phyloP scores from a whole-genome alignment of 2,888 invertebrate genomes.

The Eulithis prunata region DNA sequence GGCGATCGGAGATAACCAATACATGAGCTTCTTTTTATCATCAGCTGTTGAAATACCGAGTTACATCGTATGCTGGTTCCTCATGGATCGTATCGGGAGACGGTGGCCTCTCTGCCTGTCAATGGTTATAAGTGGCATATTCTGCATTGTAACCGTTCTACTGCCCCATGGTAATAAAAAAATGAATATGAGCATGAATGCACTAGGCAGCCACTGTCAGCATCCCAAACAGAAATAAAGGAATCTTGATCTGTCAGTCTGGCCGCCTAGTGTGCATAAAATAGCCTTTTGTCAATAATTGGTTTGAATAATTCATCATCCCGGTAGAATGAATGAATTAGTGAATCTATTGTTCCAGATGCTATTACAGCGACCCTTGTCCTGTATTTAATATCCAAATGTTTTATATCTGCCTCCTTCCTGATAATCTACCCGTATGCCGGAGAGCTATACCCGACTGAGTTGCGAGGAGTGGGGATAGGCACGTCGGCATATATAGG shows the following conservation, averaged over 20 bases:
- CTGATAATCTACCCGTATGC: conserved; percentile 96
- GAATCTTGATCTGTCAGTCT: too few species aligned
- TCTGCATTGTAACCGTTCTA: conserved; percentile 93
- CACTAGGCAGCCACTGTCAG: too few species aligned
- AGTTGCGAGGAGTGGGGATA: conserved; percentile 94
- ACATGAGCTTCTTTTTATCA: conserved; percentile 94
- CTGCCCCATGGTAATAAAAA: conserved; percentile 87
- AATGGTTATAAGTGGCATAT: conserved; percentile 93
- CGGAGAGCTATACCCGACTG: conserved; percentile 95
- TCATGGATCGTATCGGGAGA: conserved; percentile 95
- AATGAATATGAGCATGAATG: conserved; percentile 29
- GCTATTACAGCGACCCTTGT: conserved; percentile 89
- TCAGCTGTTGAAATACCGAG: conserved; percentile 95
- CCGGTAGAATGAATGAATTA: conserved; percentile 5
- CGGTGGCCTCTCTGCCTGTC: conserved; percentile 94
- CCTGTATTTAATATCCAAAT: conserved; percentile 92
- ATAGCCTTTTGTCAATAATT: background rate
- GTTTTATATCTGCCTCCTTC: conserved; percentile 95
- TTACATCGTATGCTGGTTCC: conserved; percentile 93
- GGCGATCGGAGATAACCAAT: conserved; percentile 93
- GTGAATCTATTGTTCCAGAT: conserved; percentile 80
- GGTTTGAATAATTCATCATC: background rate
- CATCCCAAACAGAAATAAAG: too few species aligned
- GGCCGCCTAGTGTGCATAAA: conserved; percentile 29
- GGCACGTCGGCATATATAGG: conserved; percentile 96